Conservation (phyloP, 2,888 invertebrate species). For the Hirtodrosophila duncani region DNA sequence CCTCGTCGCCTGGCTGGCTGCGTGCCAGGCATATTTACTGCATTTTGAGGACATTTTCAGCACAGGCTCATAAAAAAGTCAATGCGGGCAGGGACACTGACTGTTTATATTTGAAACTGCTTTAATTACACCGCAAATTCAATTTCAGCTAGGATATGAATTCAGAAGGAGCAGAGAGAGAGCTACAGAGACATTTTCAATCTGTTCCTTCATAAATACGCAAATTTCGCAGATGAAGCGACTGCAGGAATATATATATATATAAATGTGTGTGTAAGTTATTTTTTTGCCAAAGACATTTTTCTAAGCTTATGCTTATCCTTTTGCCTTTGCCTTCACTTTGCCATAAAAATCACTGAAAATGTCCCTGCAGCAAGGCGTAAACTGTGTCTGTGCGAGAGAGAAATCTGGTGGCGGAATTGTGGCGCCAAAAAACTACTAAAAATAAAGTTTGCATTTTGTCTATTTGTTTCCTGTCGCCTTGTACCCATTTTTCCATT, state of each 20-base stretch:
- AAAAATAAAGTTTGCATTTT: constrained; percentile 72
- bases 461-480: constrained; percentile 69
- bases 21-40: constrained; percentile 62
- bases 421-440: constrained; percentile 72
- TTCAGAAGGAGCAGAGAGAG: background rate
- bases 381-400: constrained; percentile 13
- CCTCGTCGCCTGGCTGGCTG: constrained; percentile 48
- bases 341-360: constrained; percentile 25
- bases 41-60: constrained; percentile 48
- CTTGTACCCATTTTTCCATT: constrained; percentile 32
- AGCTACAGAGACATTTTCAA: constrained; percentile 19
- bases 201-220: constrained; percentile 53
- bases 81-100: background rate
- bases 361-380: constrained; percentile 15
- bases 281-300: too few species aligned
- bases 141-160: constrained; percentile 32
- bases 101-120: too few species aligned
- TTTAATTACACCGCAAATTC: constrained; percentile 63
- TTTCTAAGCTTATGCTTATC: too few species aligned
- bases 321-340: too few species aligned
- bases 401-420: constrained; percentile 38
- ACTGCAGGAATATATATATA: constrained; percentile 10
- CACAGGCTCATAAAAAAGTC: constrained; percentile 51
- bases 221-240: constrained; percentile 46
- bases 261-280: background rate